Percentiles rank a stretch among this genome's conserved stretches.
These are phyloP conservation scores for Sula dactylatra DNA, from an alignment of 2,113 vertebrate species.

Conservation along the genomic window DNA sequence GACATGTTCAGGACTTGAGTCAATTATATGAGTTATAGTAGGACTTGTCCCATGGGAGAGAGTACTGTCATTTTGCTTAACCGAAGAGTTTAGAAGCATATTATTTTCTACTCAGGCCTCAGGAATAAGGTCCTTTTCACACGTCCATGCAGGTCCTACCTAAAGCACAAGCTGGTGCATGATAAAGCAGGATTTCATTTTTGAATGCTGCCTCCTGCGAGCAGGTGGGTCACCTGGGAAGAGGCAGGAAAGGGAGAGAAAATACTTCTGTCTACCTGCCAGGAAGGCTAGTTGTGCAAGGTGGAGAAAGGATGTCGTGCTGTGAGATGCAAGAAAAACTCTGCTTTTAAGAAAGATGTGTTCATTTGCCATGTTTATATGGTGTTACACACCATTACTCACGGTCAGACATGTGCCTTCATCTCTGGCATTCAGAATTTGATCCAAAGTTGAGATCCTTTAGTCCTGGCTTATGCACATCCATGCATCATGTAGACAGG, in stretches of 20 bases:
- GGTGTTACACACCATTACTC: too few species aligned
- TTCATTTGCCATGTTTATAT: neutral
- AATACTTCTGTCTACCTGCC: neutral
- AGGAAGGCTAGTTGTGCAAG: neutral
- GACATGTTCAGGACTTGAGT: neutral
- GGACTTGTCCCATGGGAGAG: neutral
- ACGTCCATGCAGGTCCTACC: fast-evolving
- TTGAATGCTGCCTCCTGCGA: neutral
- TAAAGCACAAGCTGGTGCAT: neutral
- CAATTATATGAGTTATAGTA: neutral
- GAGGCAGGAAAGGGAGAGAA: neutral
- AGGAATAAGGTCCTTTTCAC: neutral
- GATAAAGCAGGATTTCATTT: neutral
- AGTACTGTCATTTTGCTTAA: neutral
- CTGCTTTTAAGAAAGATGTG: neutral
- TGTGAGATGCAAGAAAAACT: neutral
- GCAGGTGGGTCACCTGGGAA: neutral
- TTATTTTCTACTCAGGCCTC: neutral
- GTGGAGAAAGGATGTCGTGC: neutral
- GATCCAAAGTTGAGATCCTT: neutral
- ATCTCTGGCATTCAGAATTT: neutral
- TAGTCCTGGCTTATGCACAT: neutral
- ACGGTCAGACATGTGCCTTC: neutral
- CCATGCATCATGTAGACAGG: neutral
- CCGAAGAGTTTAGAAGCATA: neutral